Evolutionary conservation across 2,888 invertebrate genomes (phyloP), one percentile per base, ranked within the genome.

Genomic region (Phortica magna): DNA sequence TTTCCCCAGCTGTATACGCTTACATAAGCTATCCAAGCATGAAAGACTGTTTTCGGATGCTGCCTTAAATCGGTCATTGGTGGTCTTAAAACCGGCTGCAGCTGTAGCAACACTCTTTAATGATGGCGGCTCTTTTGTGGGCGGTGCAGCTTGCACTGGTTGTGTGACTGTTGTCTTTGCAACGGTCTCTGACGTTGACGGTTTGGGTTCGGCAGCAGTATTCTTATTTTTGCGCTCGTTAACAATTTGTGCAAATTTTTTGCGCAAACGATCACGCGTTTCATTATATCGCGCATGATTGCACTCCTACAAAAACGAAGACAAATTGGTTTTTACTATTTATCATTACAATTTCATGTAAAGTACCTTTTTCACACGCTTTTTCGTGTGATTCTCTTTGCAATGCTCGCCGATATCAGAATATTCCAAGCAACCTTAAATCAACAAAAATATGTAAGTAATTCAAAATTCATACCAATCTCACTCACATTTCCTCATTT

Each of bases 251-350:
- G 89, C 90, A 14, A 92, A 81, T 78, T 92, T 91, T 75, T 92
- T 92, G 10, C 92, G 91, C 61, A 92, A 76, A 73, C 92, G 88
- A 80, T 92, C 92, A 2, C 92, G 89, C 5, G 92, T 92, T 81
- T 92, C 92, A 76, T 91, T 92, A 77, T 90, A 91, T 9, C 92
- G 90, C 0, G 90, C 90, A 81, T 92, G 92, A 81, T 88, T 91
- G 77, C 91, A 92, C 78, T 92, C 92, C 89, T 90, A 48, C 48
- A 48, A 14, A 9, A 5, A 48, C 48, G 14, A 48, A 48, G 9
- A 48, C 9, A 48, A 48, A 2, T 48, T 2, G 1, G 48, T 48
- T 48, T 12, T 12, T 48, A 59, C n/a, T 2, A 59, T 17, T 48
- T 68, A 67, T 67, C 2, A 6, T 12, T 42, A 41, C 42, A 53